phyloP scores from a whole-genome alignment of 2,113 vertebrate species.

The Apus apus region DNA sequence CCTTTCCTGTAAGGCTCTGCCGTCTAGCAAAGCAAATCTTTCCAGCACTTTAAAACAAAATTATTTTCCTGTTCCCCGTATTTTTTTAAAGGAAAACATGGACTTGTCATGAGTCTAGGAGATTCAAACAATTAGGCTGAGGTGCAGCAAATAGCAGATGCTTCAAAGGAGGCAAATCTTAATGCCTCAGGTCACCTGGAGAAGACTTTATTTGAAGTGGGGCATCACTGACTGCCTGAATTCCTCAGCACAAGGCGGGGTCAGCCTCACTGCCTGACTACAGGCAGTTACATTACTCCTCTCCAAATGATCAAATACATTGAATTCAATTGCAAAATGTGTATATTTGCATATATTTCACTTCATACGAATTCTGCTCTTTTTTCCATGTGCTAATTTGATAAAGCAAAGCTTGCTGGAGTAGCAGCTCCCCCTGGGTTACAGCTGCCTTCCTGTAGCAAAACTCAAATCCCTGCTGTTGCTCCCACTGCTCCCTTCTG shows the following conservation, averaged over 20 bases:
- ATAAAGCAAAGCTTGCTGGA: background rate
- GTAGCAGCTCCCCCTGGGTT: background rate
- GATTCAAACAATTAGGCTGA: background rate
- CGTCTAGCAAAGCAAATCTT: background rate
- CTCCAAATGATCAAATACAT: background rate
- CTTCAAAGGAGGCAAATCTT: background rate
- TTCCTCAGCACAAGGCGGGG: background rate
- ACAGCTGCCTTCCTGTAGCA: background rate
- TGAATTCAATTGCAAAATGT: accelerated
- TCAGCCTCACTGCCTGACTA: background rate
- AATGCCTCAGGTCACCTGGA: background rate
- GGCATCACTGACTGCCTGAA: background rate
- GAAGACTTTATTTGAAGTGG: background rate
- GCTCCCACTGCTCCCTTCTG: background rate
- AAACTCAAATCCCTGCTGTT: accelerated
- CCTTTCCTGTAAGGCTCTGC: background rate
- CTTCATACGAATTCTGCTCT: too few species aligned
- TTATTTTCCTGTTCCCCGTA: background rate
- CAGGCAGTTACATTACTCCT: background rate
- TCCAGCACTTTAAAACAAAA: background rate
- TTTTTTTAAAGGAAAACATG: background rate
- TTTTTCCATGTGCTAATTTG: background rate
- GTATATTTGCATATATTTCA: background rate
- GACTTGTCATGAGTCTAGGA: background rate
- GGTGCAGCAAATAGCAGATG: background rate